A percentile compares a stretch with the other conserved stretches of the same genome.
phyloP scores from a whole-genome alignment of 2,888 invertebrate species.

The Leptarthrus brevirostris region DNA sequence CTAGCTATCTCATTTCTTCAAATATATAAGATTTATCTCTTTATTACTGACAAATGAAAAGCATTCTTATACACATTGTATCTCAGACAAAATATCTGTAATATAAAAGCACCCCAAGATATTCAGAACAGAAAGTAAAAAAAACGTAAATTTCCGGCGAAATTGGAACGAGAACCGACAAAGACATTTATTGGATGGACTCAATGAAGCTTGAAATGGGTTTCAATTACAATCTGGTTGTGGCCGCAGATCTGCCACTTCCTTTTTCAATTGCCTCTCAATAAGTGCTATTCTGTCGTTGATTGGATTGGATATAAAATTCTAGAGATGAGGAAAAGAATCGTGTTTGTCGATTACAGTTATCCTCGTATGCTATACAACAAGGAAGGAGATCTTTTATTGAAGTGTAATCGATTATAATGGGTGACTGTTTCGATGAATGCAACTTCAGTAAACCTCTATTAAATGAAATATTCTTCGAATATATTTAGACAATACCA shows the following conservation, averaged over 20 bases:
- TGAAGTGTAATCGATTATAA: background rate
- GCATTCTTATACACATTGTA: no score
- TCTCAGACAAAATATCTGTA: background rate
- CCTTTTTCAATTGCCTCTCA: slow-evolving; percentile 52
- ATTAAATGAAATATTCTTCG: no score
- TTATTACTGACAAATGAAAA: no score
- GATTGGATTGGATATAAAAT: slow-evolving; percentile 49
- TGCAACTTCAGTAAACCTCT: no score
- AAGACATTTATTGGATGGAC: slow-evolving; percentile 55
- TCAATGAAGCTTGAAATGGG: slow-evolving; percentile 55
- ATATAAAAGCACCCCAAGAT: background rate
- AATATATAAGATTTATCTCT: no score
- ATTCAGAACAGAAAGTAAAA: slow-evolving; percentile 23
- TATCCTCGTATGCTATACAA: slow-evolving; percentile 5
- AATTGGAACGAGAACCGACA: slow-evolving; percentile 48
- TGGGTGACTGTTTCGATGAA: background rate
- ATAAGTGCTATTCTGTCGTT: slow-evolving; percentile 50
- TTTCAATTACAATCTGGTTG: slow-evolving; percentile 55
- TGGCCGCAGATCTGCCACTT: slow-evolving; percentile 54
- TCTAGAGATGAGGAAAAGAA: slow-evolving; percentile 7
- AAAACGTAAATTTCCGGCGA: slow-evolving; percentile 45
- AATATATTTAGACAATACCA: no score
- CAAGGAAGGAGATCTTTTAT: background rate
- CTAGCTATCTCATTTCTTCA: no score
- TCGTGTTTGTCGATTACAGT: slow-evolving; percentile 32